Conservation (phyloP, 2,113 vertebrate species). For the Phainopepla nitens region DNA sequence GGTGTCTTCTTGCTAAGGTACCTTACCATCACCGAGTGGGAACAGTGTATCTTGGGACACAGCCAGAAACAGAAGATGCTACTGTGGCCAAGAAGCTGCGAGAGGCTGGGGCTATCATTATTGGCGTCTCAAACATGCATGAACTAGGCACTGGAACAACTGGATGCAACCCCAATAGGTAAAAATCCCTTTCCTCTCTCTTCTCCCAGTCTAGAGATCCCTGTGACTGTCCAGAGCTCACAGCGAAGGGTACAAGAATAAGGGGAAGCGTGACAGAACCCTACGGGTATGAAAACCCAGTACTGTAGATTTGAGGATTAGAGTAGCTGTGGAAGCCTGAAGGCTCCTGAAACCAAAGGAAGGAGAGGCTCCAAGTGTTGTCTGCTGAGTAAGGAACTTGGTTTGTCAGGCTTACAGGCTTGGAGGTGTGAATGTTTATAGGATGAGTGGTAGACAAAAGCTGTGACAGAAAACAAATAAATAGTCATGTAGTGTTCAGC, state of each 20-base stretch:
- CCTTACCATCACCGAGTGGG: constrained; percentile 62
- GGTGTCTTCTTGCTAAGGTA: constrained; percentile 28
- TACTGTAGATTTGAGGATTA: neutral
- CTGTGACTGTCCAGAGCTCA: neutral
- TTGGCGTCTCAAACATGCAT: constrained; percentile 71
- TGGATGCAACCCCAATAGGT: constrained; percentile 70
- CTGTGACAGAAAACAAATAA: neutral
- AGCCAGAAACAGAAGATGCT: constrained; percentile 63
- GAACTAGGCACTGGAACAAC: constrained; percentile 64
- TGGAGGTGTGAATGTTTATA: neutral
- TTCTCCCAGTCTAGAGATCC: neutral
- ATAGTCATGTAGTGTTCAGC: neutral
- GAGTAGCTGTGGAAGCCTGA: neutral
- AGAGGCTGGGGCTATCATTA: constrained; percentile 66
- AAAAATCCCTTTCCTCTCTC: neutral
- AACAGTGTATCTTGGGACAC: constrained; percentile 57
- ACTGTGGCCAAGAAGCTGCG: constrained; percentile 63
- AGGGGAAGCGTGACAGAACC: neutral
- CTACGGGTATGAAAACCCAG: neutral
- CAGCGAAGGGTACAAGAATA: neutral
- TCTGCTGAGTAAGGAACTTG: neutral
- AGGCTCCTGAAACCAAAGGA: neutral
- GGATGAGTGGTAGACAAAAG: neutral
- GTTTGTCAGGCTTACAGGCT: neutral
- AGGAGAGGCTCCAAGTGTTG: neutral